Conservation (phyloP, 2,888 invertebrate species). For the Lasioglossum oenotherae region DNA sequence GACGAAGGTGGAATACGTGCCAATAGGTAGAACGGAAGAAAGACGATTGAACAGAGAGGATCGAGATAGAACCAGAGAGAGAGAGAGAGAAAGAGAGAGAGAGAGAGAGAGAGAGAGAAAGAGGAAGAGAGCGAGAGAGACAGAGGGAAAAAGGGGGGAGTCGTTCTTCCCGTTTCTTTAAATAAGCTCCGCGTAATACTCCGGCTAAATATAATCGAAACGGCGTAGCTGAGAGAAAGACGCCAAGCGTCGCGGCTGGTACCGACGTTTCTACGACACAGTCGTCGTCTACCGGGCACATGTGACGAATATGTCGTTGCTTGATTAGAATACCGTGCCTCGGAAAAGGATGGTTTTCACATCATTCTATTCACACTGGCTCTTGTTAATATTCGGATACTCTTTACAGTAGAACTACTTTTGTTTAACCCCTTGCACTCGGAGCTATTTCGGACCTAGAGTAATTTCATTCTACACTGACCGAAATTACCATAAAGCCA, state of each 20-base stretch:
- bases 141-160: constrained; percentile 35
- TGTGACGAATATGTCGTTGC: constrained; percentile 48
- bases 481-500: too few relatives aligned
- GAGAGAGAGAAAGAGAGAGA: not conserved
- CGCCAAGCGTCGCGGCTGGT: constrained; percentile 58
- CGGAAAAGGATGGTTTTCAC: not conserved
- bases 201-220: constrained; percentile 79
- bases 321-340: constrained; percentile 5
- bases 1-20: constrained; percentile 16
- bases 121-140: too few relatives aligned
- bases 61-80: not conserved
- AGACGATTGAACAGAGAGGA: not conserved
- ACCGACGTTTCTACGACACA: constrained; percentile 39
- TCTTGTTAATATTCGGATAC: not conserved
- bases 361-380: not conserved
- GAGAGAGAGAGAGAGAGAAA: constrained; percentile 13
- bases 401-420: too few relatives aligned
- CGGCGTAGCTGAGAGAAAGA: constrained; percentile 68
- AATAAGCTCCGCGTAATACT: constrained; percentile 82
- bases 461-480: too few relatives aligned
- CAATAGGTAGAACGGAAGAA: constrained; percentile 13
- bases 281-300: constrained; percentile 32
- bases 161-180: constrained; percentile 80
- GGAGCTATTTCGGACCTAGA: too few relatives aligned
- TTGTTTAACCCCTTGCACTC: too few relatives aligned